These are phyloP conservation scores for Lagenorhynchus albirostris DNA, from an alignment of 2,113 vertebrate species.

Conservation along the genomic window DNA sequence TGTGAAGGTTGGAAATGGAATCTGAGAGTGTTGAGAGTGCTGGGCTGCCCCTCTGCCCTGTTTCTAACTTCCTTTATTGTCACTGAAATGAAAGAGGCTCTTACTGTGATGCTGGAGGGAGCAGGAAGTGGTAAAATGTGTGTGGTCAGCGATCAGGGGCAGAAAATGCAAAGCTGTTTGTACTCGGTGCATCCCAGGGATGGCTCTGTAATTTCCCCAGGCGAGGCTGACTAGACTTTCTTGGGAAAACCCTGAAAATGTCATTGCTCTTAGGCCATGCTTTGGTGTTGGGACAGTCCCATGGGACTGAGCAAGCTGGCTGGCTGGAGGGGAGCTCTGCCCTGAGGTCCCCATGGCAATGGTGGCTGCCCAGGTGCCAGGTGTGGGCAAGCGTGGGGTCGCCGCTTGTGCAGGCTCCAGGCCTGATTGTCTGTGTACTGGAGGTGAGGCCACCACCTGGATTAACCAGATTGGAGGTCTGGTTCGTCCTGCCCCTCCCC, in stretches of 20 bases:
- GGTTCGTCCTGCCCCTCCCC: too few relatives aligned
- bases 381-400: neutral
- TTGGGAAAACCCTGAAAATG: constrained; percentile 16
- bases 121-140: constrained; percentile 57
- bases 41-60: neutral
- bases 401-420: rapidly evolving
- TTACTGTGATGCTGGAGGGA: neutral
- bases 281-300: neutral
- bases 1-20: neutral
- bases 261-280: too few relatives aligned
- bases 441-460: neutral
- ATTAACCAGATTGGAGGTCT: neutral
- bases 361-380: neutral
- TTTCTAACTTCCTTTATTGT: neutral
- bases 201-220: constrained; percentile 51
- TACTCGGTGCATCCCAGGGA: neutral
- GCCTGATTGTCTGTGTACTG: neutral
- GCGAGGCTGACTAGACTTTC: neutral
- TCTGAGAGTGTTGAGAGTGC: rapidly evolving
- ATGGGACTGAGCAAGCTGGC: neutral
- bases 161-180: constrained; percentile 3
- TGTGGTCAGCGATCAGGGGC: neutral
- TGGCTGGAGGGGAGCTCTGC: neutral
- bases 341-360: rapidly evolving
- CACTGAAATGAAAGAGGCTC: neutral